Conservation (phyloP, 2,888 invertebrate species). For the Amaurobius ferox region DNA sequence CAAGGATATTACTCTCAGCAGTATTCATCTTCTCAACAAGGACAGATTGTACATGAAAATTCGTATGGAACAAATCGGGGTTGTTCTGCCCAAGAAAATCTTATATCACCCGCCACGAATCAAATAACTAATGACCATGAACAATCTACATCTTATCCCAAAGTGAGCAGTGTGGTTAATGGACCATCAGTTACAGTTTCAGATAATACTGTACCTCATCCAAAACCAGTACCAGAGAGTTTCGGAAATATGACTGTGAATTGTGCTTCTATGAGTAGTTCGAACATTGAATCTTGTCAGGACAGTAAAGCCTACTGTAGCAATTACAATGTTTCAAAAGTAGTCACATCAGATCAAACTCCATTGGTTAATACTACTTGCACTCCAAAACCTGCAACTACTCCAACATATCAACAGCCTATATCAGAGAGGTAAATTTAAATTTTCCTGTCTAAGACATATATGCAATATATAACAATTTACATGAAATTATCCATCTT, state of each 20-base stretch:
- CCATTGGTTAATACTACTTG: conserved; percentile 1
- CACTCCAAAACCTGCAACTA: not conserved
- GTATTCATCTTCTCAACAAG: conserved; percentile 35
- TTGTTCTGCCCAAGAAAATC: conserved; percentile 38
- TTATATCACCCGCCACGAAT: conserved; percentile 14
- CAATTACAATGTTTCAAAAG: conserved; percentile 27
- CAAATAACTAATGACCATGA: conserved; percentile 27
- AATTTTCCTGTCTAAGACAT: no score
- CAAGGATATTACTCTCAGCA: conserved; percentile 64
- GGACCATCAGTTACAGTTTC: conserved; percentile 7
- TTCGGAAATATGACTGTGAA: conserved; percentile 29
- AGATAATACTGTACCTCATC: conserved; percentile 7
- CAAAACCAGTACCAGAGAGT: conserved; percentile 35
- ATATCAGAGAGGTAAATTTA: conserved; percentile 48
- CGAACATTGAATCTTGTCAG: conserved; percentile 19
- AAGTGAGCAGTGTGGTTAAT: conserved; percentile 37
- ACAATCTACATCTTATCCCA: conserved; percentile 34
- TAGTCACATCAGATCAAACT: conserved; percentile 23
- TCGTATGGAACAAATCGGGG: conserved; percentile 23
- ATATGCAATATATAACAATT: no score
- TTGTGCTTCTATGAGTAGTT: conserved; percentile 7
- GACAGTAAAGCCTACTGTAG: conserved; percentile 32
- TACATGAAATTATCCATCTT: no score
- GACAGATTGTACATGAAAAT: conserved; percentile 44
- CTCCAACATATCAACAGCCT: conserved; percentile 51